phyloP scores from a whole-genome alignment of 2,113 vertebrate genomes.

The Syngnathus typhle region DNA sequence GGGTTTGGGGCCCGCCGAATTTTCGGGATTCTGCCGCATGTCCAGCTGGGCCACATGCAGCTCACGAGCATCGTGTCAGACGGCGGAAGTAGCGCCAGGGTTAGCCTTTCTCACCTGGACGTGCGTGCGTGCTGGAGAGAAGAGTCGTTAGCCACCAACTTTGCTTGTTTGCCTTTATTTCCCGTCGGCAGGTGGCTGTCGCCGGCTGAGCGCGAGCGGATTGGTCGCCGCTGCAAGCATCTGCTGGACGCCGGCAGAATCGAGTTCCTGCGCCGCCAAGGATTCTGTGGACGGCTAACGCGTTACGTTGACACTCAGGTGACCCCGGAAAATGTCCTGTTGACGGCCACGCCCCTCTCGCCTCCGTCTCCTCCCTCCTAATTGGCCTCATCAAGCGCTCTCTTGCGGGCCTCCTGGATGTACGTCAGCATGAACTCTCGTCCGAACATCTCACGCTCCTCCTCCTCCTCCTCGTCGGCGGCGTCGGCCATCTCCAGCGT shows the following conservation, averaged over 20 bases:
- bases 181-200: conserved; percentile 67
- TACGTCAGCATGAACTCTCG: conserved; percentile 87
- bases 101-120: too few relatives aligned
- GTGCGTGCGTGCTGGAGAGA: not conserved
- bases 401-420: conserved; percentile 77
- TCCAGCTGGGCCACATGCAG: conserved; percentile 98
- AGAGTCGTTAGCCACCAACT: not conserved
- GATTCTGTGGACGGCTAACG: conserved; percentile 72
- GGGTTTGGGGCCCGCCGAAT: conserved; percentile 82
- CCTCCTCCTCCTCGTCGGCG: conserved; percentile 68
- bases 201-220: conserved; percentile 72
- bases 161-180: not conserved
- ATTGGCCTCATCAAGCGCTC: conserved; percentile 41
- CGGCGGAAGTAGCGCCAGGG: conserved; percentile 57
- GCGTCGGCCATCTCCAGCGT: conserved; percentile 70
- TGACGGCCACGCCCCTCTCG: conserved; percentile 75
- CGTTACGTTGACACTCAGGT: conserved; percentile 73
- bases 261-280: conserved; percentile 74
- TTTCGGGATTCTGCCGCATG: conserved; percentile 88
- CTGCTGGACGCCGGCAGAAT: conserved; percentile 84
- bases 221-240: conserved; percentile 84
- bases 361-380: too few relatives aligned
- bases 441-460: conserved; percentile 84
- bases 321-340: conserved; percentile 90
- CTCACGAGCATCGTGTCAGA: conserved; percentile 40